Base-by-base conservation (phyloP, 2,113 vertebrate species). In the Dicrurus megarhynchus region DNA sequence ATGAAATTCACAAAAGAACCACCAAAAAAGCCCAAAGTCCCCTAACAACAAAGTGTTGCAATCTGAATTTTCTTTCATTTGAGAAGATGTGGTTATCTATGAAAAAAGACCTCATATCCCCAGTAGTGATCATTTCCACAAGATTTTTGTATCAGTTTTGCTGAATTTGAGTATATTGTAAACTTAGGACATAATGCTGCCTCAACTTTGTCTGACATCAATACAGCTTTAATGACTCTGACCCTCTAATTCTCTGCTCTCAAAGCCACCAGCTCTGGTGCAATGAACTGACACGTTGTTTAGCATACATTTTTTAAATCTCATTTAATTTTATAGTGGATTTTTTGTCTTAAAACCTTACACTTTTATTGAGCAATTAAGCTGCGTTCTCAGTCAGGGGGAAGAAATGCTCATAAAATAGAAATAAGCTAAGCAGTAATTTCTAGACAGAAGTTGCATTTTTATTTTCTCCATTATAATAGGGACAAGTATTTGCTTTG, bases 341-440 rank as follows among this genome's bases (percentile, higher is more conserved):
- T 75, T 96, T 97, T 96, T 96, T 79, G 46, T 92, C 80, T 87
- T 86, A 94, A 94, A 96, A 85, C 44, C 56, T 89, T 82, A 93
- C 61, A 91, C 92, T 93, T 97, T 98, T 98, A 98, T 97, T 95
- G 96, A 96, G 94, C 97, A 97, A 97, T 98, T 97, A 97, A 97
- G 96, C 79, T 89, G 76, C 67, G 15, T 90, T 97, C 71, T 94
- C 70, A 95, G 47, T 93, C 79, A 83, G 70, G 41, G 55, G 41
- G 81, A 68, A 93, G 49, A 95, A 57, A 93, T 19, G 75, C n/a
- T 94, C 64, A 93, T 78, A 97, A 97, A 96, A 91, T 10, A 94
- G 50, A 87, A 93, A 92, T 95, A 96, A 96, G 59, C 75, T 83
- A 92, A 89, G 76, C 83, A 94, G 77, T 84, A 91, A 97, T 97